phyloP scores from a whole-genome alignment of 2,888 invertebrate species.

The Aspidapion aeneum region DNA sequence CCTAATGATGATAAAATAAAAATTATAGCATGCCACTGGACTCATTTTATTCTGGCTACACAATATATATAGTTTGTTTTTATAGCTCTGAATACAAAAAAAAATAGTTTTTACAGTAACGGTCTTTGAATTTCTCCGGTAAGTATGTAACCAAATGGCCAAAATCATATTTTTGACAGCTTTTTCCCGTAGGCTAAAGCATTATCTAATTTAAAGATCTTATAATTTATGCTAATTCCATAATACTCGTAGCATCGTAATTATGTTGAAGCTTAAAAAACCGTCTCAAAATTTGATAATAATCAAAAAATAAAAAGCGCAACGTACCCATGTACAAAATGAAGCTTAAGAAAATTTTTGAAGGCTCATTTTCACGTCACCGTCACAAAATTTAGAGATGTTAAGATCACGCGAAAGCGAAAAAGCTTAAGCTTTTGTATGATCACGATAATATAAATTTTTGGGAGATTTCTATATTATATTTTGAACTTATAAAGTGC shows the following conservation, averaged over 20 bases:
- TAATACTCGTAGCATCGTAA: conserved; percentile 2
- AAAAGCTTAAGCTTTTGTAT: neutral
- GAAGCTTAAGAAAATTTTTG: neutral
- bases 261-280: neutral
- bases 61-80: too few species aligned
- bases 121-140: too few species aligned
- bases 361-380: neutral
- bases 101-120: too few species aligned
- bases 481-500: neutral
- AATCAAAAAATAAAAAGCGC: neutral
- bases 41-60: too few species aligned
- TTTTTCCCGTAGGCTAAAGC: neutral
- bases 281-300: conserved; percentile 2
- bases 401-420: neutral
- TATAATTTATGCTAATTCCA: conserved; percentile 1
- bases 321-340: neutral
- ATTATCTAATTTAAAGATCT: neutral
- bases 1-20: too few species aligned
- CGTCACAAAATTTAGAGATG: neutral
- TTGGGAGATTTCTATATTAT: neutral
- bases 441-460: neutral
- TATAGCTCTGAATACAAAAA: too few species aligned
- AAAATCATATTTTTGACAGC: neutral
- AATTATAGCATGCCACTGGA: too few species aligned
- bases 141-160: too few species aligned